These are phyloP conservation scores for Nomada fucata DNA, from an alignment of 2,888 invertebrate genomes.

Conservation along the genomic window DNA sequence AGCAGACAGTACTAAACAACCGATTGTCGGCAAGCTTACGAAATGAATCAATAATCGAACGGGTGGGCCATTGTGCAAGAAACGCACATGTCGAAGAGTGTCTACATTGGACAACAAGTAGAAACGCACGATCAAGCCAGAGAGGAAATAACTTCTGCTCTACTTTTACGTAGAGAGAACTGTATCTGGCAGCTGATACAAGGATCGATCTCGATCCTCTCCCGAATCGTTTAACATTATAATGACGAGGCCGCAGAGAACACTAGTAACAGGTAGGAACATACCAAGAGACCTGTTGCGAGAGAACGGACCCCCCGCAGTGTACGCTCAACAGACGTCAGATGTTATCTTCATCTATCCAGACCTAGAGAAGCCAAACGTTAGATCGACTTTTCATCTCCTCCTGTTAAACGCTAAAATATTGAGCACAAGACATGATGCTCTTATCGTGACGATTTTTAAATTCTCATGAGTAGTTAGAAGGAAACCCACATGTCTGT, in stretches of 20 bases:
- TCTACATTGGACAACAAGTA: slow-evolving; percentile 1
- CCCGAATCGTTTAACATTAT: slow-evolving; percentile 74
- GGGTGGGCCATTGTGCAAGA: slow-evolving; percentile 12
- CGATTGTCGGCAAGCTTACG: background rate
- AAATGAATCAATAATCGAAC: slow-evolving; percentile 12
- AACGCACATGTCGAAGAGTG: background rate
- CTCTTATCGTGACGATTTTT: slow-evolving; percentile 19
- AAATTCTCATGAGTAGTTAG: background rate
- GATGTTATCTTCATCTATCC: slow-evolving; percentile 76
- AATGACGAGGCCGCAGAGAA: slow-evolving; percentile 71
- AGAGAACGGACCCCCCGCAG: slow-evolving; percentile 75
- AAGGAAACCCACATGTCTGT: slow-evolving; percentile 19
- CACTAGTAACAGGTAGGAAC: slow-evolving; percentile 70
- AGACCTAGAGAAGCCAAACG: slow-evolving; percentile 59
- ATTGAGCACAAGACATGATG: slow-evolving; percentile 3
- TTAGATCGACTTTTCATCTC: slow-evolving; percentile 47
- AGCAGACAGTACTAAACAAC: no score
- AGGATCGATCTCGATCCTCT: slow-evolving; percentile 56
- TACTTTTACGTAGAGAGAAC: slow-evolving; percentile 35
- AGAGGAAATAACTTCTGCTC: slow-evolving; percentile 36
- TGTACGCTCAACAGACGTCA: slow-evolving; percentile 69
- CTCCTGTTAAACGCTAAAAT: slow-evolving; percentile 31
- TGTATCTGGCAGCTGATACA: slow-evolving; percentile 47
- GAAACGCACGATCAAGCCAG: background rate
- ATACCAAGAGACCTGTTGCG: slow-evolving; percentile 67